These are phyloP conservation scores for Tretioscincus oriximinensis DNA, from an alignment of 2,113 vertebrate genomes.

Conservation along the genomic window DNA sequence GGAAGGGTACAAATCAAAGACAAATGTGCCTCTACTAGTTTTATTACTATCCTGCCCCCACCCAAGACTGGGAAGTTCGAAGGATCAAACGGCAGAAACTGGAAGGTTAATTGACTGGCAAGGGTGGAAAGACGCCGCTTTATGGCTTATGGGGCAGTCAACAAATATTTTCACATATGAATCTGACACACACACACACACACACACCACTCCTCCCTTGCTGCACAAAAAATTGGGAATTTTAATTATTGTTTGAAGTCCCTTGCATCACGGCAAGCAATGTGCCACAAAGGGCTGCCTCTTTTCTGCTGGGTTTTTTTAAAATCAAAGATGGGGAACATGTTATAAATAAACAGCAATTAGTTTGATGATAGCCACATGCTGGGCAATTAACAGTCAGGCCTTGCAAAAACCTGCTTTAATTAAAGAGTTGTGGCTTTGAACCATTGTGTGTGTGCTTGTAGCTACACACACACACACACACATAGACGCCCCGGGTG, in stretches of 20 bases:
- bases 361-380: not conserved
- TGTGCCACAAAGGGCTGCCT: not conserved
- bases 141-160: not conserved
- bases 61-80: constrained; percentile 1
- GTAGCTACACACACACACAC: fast-evolving
- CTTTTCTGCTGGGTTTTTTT: not conserved
- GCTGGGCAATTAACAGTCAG: constrained; percentile 16
- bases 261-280: not conserved
- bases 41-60: not conserved
- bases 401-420: not conserved
- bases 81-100: not conserved
- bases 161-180: not conserved
- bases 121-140: not conserved
- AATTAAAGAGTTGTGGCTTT: not conserved
- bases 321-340: not conserved
- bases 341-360: not conserved
- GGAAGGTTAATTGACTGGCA: not conserved
- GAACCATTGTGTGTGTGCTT: fast-evolving
- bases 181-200: not conserved
- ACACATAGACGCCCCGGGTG: no score
- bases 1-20: not conserved
- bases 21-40: not conserved
- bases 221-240: not conserved
- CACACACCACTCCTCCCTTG: fast-evolving
- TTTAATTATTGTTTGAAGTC: not conserved